A percentile compares a stretch with the other conserved stretches of the same genome.
Evolutionary conservation across 2,797 vertebrate species (phyloP).

Genomic region (Sus cebifrons): DNA sequence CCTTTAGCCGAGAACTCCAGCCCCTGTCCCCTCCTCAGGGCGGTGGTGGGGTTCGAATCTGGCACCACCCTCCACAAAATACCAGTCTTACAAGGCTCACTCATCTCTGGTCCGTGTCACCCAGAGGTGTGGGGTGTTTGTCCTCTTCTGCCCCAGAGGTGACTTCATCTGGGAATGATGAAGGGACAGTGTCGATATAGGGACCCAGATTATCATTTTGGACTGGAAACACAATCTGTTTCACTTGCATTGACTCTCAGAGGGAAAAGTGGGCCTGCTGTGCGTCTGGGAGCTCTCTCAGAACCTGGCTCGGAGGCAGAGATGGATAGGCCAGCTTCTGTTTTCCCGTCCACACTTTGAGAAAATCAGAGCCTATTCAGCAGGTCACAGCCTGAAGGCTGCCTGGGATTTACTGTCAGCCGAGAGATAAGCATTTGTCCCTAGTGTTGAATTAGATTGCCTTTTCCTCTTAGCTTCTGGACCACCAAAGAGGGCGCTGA

Average conservation of each 20-base stretch:
- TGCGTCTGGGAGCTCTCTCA: not conserved
- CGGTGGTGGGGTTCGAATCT: not conserved
- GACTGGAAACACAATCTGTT: not conserved
- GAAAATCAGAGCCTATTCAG: not conserved
- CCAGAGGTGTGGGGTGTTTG: not conserved
- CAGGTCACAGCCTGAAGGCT: not conserved
- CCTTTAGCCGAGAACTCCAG: not conserved
- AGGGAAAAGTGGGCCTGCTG: not conserved
- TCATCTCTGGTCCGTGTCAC: not conserved
- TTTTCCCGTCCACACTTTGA: not conserved
- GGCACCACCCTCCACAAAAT: not conserved
- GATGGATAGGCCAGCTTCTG: not conserved
- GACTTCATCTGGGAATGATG: not conserved
- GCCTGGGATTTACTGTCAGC: conserved; percentile 36
- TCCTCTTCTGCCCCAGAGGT: not conserved
- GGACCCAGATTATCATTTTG: not conserved
- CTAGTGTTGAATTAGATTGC: not conserved
- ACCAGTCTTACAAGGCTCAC: not conserved
- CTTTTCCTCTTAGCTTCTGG: conserved; percentile 44
- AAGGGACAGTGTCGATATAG: not conserved
- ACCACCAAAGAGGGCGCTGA: not conserved
- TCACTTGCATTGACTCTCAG: not conserved
- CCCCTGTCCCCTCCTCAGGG: not conserved
- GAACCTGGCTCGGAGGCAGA: not conserved
- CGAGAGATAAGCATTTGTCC: conserved; percentile 5